Evolutionary conservation across 2,113 vertebrate species (phyloP).

Genomic region (Pseudonaja textilis): DNA sequence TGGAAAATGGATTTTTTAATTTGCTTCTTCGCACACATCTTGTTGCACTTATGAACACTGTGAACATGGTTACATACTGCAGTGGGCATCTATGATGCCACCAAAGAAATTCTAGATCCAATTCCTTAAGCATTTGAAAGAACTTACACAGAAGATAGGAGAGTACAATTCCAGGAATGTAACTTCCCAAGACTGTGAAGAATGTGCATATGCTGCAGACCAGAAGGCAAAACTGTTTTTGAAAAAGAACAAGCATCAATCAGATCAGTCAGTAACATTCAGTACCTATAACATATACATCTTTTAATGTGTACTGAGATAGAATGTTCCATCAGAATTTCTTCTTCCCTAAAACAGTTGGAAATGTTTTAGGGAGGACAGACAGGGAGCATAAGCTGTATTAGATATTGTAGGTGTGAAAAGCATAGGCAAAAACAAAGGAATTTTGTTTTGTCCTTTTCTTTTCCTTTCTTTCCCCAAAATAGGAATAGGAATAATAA

Average conservation of each 20-base stretch:
- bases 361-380: background rate
- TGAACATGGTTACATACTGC: background rate
- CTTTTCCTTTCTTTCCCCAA: background rate
- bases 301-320: background rate
- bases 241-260: slow-evolving; percentile 44
- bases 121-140: background rate
- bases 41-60: background rate
- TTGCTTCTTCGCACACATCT: background rate
- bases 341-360: background rate
- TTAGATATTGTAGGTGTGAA: background rate
- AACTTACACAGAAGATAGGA: slow-evolving; percentile 90
- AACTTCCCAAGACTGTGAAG: slow-evolving; percentile 91
- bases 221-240: slow-evolving; percentile 90
- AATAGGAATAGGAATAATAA: background rate
- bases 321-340: background rate
- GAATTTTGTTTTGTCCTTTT: background rate
- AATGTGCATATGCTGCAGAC: slow-evolving; percentile 95
- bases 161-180: slow-evolving; percentile 94
- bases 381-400: background rate
- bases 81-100: background rate
- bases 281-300: background rate
- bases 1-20: background rate
- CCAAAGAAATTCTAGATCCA: slow-evolving; percentile 8
- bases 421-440: background rate
- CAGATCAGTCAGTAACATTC: background rate